Conservation (phyloP, 2,113 vertebrate species). For the Cinclus mexicanus region DNA sequence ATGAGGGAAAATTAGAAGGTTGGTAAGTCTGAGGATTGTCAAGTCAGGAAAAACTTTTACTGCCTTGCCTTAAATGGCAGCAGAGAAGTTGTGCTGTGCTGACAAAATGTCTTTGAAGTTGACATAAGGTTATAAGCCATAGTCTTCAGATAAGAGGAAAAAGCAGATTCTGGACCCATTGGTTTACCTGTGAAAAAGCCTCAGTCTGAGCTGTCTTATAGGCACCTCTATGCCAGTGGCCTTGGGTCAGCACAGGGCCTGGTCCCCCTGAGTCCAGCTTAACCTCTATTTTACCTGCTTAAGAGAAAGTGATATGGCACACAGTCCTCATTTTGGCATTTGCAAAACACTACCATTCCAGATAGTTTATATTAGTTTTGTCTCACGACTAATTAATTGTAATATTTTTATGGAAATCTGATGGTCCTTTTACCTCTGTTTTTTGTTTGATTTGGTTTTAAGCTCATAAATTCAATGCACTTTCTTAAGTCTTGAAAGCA, state of each 20-base stretch:
- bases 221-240: not conserved
- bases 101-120: conserved; percentile 70
- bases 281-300: not conserved
- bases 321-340: not conserved
- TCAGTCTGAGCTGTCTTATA: not conserved
- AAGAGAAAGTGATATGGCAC: not conserved
- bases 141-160: conserved; percentile 48
- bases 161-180: not conserved
- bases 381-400: not conserved
- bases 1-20: not conserved
- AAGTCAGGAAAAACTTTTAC: conserved; percentile 31
- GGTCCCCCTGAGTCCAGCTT: not conserved
- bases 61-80: conserved; percentile 55
- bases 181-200: not conserved
- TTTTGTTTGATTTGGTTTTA: not conserved
- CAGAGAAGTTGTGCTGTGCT: not conserved
- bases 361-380: not conserved
- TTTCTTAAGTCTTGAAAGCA: not conserved
- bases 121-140: conserved; percentile 31
- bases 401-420: not conserved
- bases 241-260: not conserved
- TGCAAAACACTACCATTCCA: not conserved
- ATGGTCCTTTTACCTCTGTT: not conserved
- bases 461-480: not conserved
- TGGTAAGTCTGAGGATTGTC: not conserved